These are phyloP conservation scores for Natrix natrix DNA, from an alignment of 2,797 vertebrate species.

Conservation along the genomic window DNA sequence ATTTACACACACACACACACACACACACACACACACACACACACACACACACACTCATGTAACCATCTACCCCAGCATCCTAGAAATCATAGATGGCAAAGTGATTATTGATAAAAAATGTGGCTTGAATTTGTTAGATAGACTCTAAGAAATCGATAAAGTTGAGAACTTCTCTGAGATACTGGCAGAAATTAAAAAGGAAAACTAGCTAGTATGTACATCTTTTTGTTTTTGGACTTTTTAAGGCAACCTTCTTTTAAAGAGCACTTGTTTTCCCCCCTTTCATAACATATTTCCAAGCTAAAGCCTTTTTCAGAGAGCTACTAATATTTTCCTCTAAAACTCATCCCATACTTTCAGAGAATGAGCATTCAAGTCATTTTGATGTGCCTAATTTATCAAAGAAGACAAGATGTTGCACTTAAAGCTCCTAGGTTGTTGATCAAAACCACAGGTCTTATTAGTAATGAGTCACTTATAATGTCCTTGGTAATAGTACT, in stretches of 20 bases:
- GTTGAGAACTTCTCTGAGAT: not conserved
- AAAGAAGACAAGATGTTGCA: slow-evolving; percentile 18
- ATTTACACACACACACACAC: not conserved
- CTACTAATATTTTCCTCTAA: slow-evolving; percentile 15
- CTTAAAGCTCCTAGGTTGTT: slow-evolving; percentile 10
- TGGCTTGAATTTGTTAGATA: not conserved
- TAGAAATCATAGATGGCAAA: not conserved
- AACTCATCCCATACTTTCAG: not conserved
- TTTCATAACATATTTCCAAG: not conserved
- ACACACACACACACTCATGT: not conserved
- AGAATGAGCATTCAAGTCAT: slow-evolving; percentile 10
- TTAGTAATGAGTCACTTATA: slow-evolving; percentile 15
- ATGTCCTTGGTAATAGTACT: not conserved
- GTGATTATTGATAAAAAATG: not conserved
- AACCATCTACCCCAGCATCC: not conserved
- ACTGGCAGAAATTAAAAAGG: not conserved
- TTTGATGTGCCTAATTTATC: slow-evolving; percentile 29
- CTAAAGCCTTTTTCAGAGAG: not conserved
- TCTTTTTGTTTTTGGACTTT: not conserved
- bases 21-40: too few species aligned
- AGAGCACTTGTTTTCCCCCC: too few species aligned
- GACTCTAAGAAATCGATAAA: not conserved
- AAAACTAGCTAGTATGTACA: not conserved
- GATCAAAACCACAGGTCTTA: slow-evolving; percentile 2
- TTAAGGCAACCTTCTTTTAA: not conserved